Percentiles rank a stretch among this genome's conserved stretches.
Conservation (phyloP, 2,797 vertebrate genomes). For the Silurus aristotelis region DNA sequence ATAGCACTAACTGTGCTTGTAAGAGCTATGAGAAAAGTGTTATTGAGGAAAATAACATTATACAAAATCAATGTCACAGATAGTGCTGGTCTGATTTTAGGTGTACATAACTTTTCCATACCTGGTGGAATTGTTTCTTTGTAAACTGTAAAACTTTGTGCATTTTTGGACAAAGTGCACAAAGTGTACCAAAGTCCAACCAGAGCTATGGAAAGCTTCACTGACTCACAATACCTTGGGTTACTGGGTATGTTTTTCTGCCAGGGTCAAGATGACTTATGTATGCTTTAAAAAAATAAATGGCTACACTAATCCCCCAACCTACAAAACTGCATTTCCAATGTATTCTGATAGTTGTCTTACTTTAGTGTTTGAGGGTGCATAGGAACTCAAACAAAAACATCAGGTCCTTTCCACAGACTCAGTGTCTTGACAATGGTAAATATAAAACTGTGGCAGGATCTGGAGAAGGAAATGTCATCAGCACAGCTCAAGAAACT, state of each 20-base stretch:
- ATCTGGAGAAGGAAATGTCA: neutral
- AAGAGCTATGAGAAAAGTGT: neutral
- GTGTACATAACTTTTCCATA: slow-evolving; percentile 35
- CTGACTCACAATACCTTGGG: neutral
- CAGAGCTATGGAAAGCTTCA: neutral
- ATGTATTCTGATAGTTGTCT: neutral
- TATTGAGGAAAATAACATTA: neutral
- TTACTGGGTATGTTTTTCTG: neutral
- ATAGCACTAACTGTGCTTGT: neutral
- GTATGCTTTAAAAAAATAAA: too few species aligned
- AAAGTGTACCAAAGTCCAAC: neutral
- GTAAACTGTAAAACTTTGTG: slow-evolving; percentile 18
- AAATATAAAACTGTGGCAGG: neutral
- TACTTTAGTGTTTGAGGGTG: neutral
- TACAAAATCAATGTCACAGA: neutral
- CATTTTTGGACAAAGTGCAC: neutral
- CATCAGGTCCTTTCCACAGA: neutral
- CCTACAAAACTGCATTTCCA: neutral
- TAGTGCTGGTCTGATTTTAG: slow-evolving; percentile 3
- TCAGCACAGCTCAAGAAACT: neutral
- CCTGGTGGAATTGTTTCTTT: slow-evolving; percentile 45
- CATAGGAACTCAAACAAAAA: neutral
- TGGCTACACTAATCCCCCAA: too few species aligned
- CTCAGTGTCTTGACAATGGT: neutral
- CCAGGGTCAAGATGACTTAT: neutral